Evolutionary conservation across 2,113 vertebrate genomes (phyloP).

Genomic region (Aptenodytes forsteri): DNA sequence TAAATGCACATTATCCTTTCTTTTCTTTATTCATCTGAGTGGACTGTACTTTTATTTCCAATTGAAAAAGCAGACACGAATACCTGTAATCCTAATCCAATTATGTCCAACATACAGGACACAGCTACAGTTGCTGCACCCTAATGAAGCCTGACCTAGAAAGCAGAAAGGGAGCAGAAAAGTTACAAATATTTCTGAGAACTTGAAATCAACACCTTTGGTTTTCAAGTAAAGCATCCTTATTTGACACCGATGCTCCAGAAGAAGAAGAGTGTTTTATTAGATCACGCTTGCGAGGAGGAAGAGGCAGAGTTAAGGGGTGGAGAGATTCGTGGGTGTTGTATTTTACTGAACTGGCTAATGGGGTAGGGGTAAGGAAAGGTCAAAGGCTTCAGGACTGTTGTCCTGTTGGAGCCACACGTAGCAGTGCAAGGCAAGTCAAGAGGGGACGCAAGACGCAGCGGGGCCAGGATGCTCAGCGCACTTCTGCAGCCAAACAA

Average conservation of each 20-base stretch:
- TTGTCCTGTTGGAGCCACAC: rapidly evolving
- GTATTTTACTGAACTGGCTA: not conserved
- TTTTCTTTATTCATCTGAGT: not conserved
- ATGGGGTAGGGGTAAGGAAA: not conserved
- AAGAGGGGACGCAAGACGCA: not conserved
- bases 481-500: not conserved
- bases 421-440: not conserved
- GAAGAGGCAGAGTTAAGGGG: not conserved
- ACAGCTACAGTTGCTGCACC: not conserved
- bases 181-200: not conserved
- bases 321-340: not conserved
- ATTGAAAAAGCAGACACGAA: not conserved
- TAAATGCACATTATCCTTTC: not conserved
- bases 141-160: not conserved
- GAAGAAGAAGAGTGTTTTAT: not conserved
- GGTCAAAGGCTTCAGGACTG: not conserved
- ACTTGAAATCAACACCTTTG: not conserved
- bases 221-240: not conserved
- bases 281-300: not conserved
- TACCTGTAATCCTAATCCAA: not conserved
- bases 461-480: not conserved
- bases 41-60: not conserved
- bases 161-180: not conserved
- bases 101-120: not conserved
- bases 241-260: not conserved